phyloP scores from a whole-genome alignment of 2,888 invertebrate genomes.

The Unio delphinus region DNA sequence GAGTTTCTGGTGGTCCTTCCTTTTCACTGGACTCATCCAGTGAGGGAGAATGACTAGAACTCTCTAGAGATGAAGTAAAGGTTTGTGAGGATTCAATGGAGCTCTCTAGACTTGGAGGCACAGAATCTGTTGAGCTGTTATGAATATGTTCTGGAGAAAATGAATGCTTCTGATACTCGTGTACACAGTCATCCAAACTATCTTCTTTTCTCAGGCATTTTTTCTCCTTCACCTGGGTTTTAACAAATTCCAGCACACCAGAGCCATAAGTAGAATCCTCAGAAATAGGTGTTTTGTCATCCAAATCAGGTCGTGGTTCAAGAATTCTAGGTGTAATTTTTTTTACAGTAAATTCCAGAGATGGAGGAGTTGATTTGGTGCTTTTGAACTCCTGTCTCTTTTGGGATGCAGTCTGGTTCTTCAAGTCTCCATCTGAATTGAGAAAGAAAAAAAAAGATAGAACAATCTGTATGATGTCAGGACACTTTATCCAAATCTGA shows the following conservation, averaged over 20 bases:
- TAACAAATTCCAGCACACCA: too few species aligned
- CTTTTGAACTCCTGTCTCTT: constrained; percentile 47
- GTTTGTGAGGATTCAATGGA: constrained; percentile 36
- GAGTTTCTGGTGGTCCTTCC: constrained; percentile 10
- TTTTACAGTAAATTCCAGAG: constrained; percentile 43
- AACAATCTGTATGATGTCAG: background rate
- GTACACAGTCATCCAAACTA: constrained; percentile 2
- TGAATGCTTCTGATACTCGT: background rate
- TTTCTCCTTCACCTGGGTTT: background rate
- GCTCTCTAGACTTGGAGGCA: constrained; percentile 32
- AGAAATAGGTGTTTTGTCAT: constrained; percentile 2
- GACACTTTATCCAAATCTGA: background rate
- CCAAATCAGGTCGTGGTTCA: constrained; percentile 20
- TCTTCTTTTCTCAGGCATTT: constrained; percentile 1
- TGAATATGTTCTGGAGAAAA: constrained; percentile 16
- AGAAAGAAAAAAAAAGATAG: background rate
- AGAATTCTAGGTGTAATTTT: constrained; percentile 33
- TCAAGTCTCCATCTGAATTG: constrained; percentile 31
- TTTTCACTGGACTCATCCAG: constrained; percentile 29
- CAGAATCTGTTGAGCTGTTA: constrained; percentile 35
- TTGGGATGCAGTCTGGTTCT: constrained; percentile 29
- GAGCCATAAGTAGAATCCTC: background rate
- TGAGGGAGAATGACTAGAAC: constrained; percentile 32
- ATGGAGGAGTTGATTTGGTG: constrained; percentile 45
- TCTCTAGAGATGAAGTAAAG: constrained; percentile 37